Percentiles rank a stretch among this genome's conserved stretches.
Evolutionary conservation across 2,888 invertebrate genomes (phyloP).

Genomic region (Micoletzkya japonica): DNA sequence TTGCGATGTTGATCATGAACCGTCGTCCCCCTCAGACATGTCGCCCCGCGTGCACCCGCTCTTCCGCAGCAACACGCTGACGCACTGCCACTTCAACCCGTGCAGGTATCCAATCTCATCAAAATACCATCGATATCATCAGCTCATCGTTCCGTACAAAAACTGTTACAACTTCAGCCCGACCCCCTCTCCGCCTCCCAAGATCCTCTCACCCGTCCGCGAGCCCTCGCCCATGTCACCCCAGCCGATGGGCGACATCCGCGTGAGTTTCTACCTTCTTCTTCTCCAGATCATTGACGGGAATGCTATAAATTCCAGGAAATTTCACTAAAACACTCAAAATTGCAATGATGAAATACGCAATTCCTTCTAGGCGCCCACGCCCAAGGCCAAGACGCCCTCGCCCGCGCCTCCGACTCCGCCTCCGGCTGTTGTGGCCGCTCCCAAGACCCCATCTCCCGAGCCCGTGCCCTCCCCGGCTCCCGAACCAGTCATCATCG

Average conservation of each 20-base stretch:
- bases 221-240: slow-evolving; percentile 5
- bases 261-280: too few species aligned
- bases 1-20: too few species aligned
- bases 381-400: too few species aligned
- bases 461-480: slow-evolving; percentile 7
- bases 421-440: background rate
- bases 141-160: background rate
- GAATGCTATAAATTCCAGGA: too few species aligned
- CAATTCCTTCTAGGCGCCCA: too few species aligned
- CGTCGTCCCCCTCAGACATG: slow-evolving; percentile 2
- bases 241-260: slow-evolving; percentile 13
- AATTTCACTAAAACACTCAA: too few species aligned
- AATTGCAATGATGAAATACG: too few species aligned
- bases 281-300: slow-evolving; percentile 29
- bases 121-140: slow-evolving; percentile 26
- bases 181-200: slow-evolving; percentile 21
- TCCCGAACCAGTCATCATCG: slow-evolving; percentile 12
- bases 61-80: slow-evolving; percentile 49
- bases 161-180: slow-evolving; percentile 22
- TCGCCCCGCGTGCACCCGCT: slow-evolving; percentile 38
- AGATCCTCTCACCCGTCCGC: slow-evolving; percentile 11
- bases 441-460: background rate
- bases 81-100: slow-evolving; percentile 49
- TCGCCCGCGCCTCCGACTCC: too few species aligned
- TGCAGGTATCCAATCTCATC: slow-evolving; percentile 28